These are phyloP conservation scores for Embidobia sp. DNA, from an alignment of 2,888 invertebrate species.

Conservation along the genomic window DNA sequence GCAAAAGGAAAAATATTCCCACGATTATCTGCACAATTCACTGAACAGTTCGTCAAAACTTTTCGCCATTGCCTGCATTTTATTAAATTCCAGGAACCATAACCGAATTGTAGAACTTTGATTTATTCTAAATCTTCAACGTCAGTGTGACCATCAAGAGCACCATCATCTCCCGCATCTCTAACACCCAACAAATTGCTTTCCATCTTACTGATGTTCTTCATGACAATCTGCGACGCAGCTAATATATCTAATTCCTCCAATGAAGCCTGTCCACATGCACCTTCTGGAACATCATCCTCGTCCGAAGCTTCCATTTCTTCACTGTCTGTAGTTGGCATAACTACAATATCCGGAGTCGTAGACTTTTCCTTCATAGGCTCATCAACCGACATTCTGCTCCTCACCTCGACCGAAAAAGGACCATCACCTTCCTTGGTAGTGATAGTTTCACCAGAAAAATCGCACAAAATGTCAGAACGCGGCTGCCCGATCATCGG, in stretches of 20 bases:
- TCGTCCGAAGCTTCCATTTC: slow-evolving; percentile 79
- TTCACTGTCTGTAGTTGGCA: slow-evolving; percentile 77
- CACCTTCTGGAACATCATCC: slow-evolving; percentile 72
- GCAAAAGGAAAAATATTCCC: slow-evolving; percentile 60
- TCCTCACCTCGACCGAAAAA: slow-evolving; percentile 77
- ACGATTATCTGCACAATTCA: slow-evolving; percentile 29
- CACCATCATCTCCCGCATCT: slow-evolving; percentile 67
- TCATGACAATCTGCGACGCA: slow-evolving; percentile 76
- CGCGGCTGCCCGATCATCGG: slow-evolving; percentile 71
- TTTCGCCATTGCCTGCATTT: too few relatives aligned
- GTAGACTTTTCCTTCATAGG: slow-evolving; percentile 3
- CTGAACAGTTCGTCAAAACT: slow-evolving; percentile 7
- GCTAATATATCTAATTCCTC: slow-evolving; percentile 74
- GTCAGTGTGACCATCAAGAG: slow-evolving; percentile 77
- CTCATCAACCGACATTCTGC: slow-evolving; percentile 73
- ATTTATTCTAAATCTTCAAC: slow-evolving; percentile 78
- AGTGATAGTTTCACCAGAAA: slow-evolving; percentile 76
- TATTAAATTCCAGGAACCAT: too few relatives aligned
- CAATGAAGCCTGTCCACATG: slow-evolving; percentile 69
- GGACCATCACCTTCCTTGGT: slow-evolving; percentile 80
- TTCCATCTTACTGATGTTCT: slow-evolving; percentile 74
- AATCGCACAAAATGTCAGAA: slow-evolving; percentile 74
- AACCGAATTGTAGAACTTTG: too few relatives aligned
- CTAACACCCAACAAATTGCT: slow-evolving; percentile 68
- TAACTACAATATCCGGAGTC: slow-evolving; percentile 67